A percentile compares a stretch with the other conserved stretches of the same genome.
These are phyloP conservation scores for Argyresthia goedartella DNA, from an alignment of 2,888 invertebrate genomes.

Conservation along the genomic window DNA sequence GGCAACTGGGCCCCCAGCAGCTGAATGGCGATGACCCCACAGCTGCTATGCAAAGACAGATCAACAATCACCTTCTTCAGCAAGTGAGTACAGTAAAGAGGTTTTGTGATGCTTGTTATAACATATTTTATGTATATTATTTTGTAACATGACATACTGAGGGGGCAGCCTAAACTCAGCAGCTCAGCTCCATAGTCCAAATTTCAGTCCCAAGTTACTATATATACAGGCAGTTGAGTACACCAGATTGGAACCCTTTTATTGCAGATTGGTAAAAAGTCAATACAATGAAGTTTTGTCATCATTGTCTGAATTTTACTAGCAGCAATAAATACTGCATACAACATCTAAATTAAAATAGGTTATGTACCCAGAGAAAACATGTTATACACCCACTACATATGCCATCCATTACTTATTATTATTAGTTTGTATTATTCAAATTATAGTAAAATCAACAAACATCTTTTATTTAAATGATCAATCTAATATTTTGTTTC, in stretches of 20 bases:
- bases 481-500: not conserved
- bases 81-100: slow-evolving; percentile 66
- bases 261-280: no score
- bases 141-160: no score
- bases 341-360: not conserved
- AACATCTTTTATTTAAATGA: not conserved
- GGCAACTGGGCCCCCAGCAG: slow-evolving; percentile 69
- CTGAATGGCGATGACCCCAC: slow-evolving; percentile 78
- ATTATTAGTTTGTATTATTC: no score
- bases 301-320: not conserved
- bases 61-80: slow-evolving; percentile 78
- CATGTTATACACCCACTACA: not conserved
- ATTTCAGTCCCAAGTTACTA: no score
- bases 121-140: no score
- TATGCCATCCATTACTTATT: no score
- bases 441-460: not conserved
- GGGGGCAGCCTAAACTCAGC: no score
- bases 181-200: no score
- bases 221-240: not conserved
- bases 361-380: no score
- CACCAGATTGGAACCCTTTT: not conserved
- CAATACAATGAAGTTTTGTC: no score
- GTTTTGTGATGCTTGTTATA: not conserved
- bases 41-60: slow-evolving; percentile 70
- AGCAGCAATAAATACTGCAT: not conserved